These are phyloP conservation scores for Monomorium pharaonis DNA, from an alignment of 1,140 invertebrate genomes.

Conservation along the genomic window DNA sequence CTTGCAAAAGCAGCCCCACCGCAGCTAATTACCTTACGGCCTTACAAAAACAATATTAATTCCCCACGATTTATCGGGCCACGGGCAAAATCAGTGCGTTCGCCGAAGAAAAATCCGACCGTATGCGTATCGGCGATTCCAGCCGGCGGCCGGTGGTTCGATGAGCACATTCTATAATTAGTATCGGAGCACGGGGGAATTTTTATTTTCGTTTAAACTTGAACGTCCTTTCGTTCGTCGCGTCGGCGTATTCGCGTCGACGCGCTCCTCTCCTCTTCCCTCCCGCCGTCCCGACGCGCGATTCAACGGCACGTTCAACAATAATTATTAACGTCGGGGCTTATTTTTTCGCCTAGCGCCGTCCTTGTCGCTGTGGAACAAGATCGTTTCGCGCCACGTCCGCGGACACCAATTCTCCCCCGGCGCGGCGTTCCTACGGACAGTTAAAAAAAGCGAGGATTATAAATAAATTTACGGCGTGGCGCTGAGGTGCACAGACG, in stretches of 20 bases:
- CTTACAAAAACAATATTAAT: slow-evolving; percentile 74
- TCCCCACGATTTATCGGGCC: slow-evolving; percentile 54
- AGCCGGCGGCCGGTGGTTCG: slow-evolving; percentile 66
- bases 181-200: slow-evolving; percentile 75
- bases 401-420: slow-evolving; percentile 66
- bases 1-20: slow-evolving; percentile 32
- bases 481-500: not conserved
- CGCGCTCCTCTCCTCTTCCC: slow-evolving; percentile 11
- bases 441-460: slow-evolving; percentile 59
- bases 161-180: slow-evolving; percentile 83
- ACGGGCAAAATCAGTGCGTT: not conserved
- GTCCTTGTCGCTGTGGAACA: slow-evolving; percentile 45
- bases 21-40: slow-evolving; percentile 66
- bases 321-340: slow-evolving; percentile 71
- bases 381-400: slow-evolving; percentile 12
- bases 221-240: slow-evolving; percentile 79
- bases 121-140: slow-evolving; percentile 75
- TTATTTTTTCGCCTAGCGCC: slow-evolving; percentile 66
- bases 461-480: slow-evolving; percentile 72
- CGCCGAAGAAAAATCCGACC: slow-evolving; percentile 23
- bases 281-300: not conserved
- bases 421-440: not conserved
- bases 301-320: slow-evolving; percentile 59
- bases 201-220: slow-evolving; percentile 85
- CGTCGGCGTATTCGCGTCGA: slow-evolving; percentile 41